These are phyloP conservation scores for Diogma glabrata DNA, from an alignment of 2,888 invertebrate genomes.

Conservation along the genomic window DNA sequence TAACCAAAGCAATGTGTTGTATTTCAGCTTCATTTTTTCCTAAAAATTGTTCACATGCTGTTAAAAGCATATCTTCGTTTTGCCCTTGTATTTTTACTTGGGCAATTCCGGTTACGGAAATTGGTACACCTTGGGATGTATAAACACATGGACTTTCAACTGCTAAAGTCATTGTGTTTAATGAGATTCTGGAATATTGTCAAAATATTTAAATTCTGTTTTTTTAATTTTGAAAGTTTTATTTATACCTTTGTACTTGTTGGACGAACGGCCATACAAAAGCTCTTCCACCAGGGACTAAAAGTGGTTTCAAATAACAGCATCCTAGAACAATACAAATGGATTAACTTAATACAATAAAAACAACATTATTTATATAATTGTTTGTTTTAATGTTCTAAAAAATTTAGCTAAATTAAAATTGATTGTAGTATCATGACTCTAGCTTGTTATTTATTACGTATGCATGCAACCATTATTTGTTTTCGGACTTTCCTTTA, in stretches of 20 bases:
- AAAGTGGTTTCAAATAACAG: constrained; percentile 82
- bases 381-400: background rate
- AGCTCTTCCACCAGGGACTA: constrained; percentile 92
- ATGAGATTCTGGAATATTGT: constrained; percentile 59
- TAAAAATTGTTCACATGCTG: constrained; percentile 89
- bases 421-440: background rate
- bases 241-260: constrained; percentile 58
- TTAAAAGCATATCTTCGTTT: constrained; percentile 59
- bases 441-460: background rate
- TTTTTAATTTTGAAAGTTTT: constrained; percentile 3
- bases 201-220: constrained; percentile 3
- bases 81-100: constrained; percentile 79
- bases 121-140: constrained; percentile 92
- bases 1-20: constrained; percentile 82
- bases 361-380: constrained; percentile 19
- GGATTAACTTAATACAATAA: too few relatives aligned
- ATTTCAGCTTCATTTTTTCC: constrained; percentile 81
- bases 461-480: background rate
- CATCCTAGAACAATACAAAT: too few relatives aligned
- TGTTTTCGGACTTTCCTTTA: too few relatives aligned
- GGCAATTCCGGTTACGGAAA: constrained; percentile 94
- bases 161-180: constrained; percentile 95
- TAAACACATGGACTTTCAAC: constrained; percentile 94
- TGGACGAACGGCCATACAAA: constrained; percentile 95
- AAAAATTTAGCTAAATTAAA: background rate